Evolutionary conservation across 2,888 invertebrate species (phyloP).

Genomic region (Flexamia atlantica): DNA sequence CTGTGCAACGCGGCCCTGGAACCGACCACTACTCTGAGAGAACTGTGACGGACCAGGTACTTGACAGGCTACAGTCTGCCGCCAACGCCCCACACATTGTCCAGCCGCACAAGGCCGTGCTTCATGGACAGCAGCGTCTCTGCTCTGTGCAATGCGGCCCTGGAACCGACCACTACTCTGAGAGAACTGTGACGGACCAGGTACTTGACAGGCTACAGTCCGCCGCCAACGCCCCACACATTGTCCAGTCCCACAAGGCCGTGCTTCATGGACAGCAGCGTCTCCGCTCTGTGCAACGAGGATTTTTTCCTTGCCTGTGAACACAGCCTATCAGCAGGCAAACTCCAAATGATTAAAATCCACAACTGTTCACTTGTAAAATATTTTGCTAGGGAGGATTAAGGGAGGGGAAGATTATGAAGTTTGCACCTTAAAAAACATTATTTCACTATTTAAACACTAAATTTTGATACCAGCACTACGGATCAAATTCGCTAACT

Average conservation of each 20-base stretch:
- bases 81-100: slow-evolving; percentile 97
- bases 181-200: slow-evolving; percentile 92
- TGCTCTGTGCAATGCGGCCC: slow-evolving; percentile 84
- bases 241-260: slow-evolving; percentile 93
- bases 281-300: slow-evolving; percentile 85
- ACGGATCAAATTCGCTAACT: too few relatives aligned
- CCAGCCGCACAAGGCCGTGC: slow-evolving; percentile 91
- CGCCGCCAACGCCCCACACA: slow-evolving; percentile 96
- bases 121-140: slow-evolving; percentile 90
- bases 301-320: too few relatives aligned
- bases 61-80: slow-evolving; percentile 95
- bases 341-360: too few relatives aligned
- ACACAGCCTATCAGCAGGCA: too few relatives aligned
- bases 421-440: too few relatives aligned
- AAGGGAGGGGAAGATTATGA: too few relatives aligned
- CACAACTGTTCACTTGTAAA: too few relatives aligned
- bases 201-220: slow-evolving; percentile 92
- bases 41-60: slow-evolving; percentile 90
- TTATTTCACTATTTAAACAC: too few relatives aligned
- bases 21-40: too few relatives aligned
- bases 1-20: slow-evolving; percentile 82
- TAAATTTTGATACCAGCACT: too few relatives aligned
- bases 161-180: too few relatives aligned
- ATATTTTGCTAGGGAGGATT: too few relatives aligned
- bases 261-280: slow-evolving; percentile 90